These are phyloP conservation scores for Drosophila tripunctata DNA, from an alignment of 2,888 invertebrate species.

Conservation along the genomic window DNA sequence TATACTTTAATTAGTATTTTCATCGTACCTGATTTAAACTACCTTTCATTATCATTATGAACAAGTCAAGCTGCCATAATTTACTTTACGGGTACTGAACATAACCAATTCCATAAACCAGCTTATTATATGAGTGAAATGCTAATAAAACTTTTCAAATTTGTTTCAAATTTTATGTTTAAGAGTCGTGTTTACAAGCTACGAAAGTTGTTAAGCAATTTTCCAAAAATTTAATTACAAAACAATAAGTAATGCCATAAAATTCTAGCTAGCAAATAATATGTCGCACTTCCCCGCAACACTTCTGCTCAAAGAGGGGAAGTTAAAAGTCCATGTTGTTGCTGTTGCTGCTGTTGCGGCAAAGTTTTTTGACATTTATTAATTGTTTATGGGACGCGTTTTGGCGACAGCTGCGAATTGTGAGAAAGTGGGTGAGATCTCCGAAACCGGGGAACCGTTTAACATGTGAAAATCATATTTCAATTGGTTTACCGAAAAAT, in stretches of 20 bases:
- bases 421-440: constrained; percentile 10
- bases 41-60: not conserved
- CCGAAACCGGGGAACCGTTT: not conserved
- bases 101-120: constrained; percentile 5
- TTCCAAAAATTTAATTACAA: constrained; percentile 55
- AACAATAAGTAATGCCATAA: constrained; percentile 45
- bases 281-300: constrained; percentile 16
- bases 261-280: constrained; percentile 61
- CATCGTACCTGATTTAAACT: not conserved
- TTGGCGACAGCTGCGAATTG: constrained; percentile 75
- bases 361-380: constrained; percentile 77
- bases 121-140: not conserved
- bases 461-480: constrained; percentile 9
- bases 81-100: constrained; percentile 1
- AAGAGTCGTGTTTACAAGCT: constrained; percentile 70
- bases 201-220: constrained; percentile 35
- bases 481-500: constrained; percentile 1
- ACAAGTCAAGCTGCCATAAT: not conserved
- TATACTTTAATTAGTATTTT: too few species aligned
- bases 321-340: constrained; percentile 4
- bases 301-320: not conserved
- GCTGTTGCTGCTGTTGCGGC: constrained; percentile 49
- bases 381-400: constrained; percentile 67
- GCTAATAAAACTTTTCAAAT: constrained; percentile 53
- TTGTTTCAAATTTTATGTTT: constrained; percentile 38